Evolutionary conservation across 2,113 vertebrate species (phyloP), one percentile per base, ranked within the genome.

Genomic region (Anseranas semipalmata): DNA sequence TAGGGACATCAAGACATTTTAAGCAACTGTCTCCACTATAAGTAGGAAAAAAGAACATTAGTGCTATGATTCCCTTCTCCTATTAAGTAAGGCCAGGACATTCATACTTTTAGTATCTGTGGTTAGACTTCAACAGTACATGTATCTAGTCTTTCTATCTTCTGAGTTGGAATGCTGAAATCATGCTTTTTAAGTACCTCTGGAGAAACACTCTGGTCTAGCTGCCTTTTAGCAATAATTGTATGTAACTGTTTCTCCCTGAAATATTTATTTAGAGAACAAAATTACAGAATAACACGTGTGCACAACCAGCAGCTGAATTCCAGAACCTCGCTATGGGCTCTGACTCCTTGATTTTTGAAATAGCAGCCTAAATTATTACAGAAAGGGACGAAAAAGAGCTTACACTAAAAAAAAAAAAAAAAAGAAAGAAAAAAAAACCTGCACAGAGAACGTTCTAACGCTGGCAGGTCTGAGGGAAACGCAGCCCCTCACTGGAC

Each of bases 21-120:
- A 22, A 0, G 1, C 50, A 27, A 22, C 17, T 9, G 19, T 9
- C 45, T 21, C 28, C 35, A 19, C 39, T 12, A 9, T 1, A 32
- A 33, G 12, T 1, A 39, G 15, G 32, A 18, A 15, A 48, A 50
- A 46, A 52, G 46, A 53, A 4, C 1, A 21, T 24, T 39, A 43
- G 45, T 45, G 3, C 58, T 6, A 2, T 3, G 17, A 37, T 39
- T 37, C 15, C 22, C 18, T 30, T 43, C 24, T 24, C 27, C 9
- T 2, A 15, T 24, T 32, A 7, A 48, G 14, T 8, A 25, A 37
- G 27, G 16, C 35, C 22, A 4, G 14, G 50, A 63, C 46, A 45
- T 8, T 13, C 45, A 5, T 18, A 2, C 17, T 30, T 15, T 17
- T 6, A 60, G 46, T 46, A 33, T 19, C 27, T n/a, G 27, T 27